Evolutionary conservation across 2,888 invertebrate genomes (phyloP).

Genomic region (Priocnemis perturbator): DNA sequence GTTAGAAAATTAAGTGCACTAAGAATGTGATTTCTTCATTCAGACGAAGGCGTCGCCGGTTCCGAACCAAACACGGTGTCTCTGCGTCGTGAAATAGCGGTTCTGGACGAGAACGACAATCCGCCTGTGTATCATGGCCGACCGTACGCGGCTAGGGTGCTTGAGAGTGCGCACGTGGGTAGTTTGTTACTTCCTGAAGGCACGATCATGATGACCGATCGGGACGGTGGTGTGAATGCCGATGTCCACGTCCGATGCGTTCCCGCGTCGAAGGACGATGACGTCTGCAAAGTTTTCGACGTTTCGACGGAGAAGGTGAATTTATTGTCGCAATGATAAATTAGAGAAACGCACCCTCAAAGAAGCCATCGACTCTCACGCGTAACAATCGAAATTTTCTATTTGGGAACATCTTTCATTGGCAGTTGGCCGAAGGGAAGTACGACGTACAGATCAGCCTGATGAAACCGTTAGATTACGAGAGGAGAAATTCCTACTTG

Average conservation of each 20-base stretch:
- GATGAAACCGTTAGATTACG: constrained; percentile 84
- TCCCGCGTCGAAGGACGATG: constrained; percentile 79
- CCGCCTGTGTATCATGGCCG: constrained; percentile 84
- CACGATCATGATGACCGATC: constrained; percentile 82
- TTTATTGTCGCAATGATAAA: not conserved
- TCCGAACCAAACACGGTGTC: constrained; percentile 88
- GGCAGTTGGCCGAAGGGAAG: constrained; percentile 81
- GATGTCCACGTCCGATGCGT: constrained; percentile 82
- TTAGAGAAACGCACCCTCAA: too few species aligned
- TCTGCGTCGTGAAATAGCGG: constrained; percentile 84
- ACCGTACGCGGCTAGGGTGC: constrained; percentile 84
- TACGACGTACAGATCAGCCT: constrained; percentile 83
- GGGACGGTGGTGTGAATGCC: constrained; percentile 85
- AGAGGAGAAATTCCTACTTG: constrained; percentile 84
- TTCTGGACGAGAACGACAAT: constrained; percentile 89
- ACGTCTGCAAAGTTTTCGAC: constrained; percentile 83
- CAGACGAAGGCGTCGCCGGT: constrained; percentile 83
- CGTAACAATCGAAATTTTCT: not conserved
- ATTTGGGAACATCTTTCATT: not conserved
- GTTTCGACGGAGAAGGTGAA: constrained; percentile 81
- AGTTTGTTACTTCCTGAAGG: constrained; percentile 78
- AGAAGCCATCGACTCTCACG: too few species aligned
- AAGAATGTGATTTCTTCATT: not conserved
- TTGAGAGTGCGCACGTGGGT: constrained; percentile 82
- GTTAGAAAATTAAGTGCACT: too few species aligned